A percentile compares a stretch with the other conserved stretches of the same genome.
phyloP scores from a whole-genome alignment of 2,797 vertebrate species.

The Rallus crepitans region DNA sequence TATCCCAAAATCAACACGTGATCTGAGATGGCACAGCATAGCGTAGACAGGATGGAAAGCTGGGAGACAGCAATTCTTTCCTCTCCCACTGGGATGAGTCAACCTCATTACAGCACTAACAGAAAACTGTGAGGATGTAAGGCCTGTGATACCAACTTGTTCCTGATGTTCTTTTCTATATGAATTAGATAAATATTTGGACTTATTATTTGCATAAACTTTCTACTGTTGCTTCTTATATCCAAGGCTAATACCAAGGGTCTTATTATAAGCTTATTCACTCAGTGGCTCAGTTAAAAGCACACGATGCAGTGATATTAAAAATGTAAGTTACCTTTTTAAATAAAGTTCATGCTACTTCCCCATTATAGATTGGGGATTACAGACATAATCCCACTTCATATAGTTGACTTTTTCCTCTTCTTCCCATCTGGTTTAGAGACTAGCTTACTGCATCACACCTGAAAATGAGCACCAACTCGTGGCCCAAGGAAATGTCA shows the following conservation, averaged over 20 bases:
- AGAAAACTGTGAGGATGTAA: neutral
- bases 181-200: conserved; percentile 45
- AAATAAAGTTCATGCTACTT: conserved; percentile 49
- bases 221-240: conserved; percentile 39
- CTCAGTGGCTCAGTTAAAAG: neutral
- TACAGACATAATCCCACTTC: neutral
- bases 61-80: neutral
- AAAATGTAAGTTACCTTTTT: conserved; percentile 33
- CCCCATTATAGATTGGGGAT: conserved; percentile 11
- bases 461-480: conserved; percentile 94
- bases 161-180: conserved; percentile 24
- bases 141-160: neutral
- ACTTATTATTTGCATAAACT: conserved; percentile 53
- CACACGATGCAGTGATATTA: conserved; percentile 3
- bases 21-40: neutral
- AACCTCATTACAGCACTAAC: neutral
- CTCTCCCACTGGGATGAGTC: neutral
- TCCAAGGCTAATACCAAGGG: conserved; percentile 45
- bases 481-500: conserved; percentile 90
- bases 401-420: conserved; percentile 4
- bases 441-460: conserved; percentile 95
- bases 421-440: conserved; percentile 79
- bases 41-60: neutral
- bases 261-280: conserved; percentile 17
- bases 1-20: neutral